Conservation (phyloP, 1,140 invertebrate genomes). For the Ostrea edulis region DNA sequence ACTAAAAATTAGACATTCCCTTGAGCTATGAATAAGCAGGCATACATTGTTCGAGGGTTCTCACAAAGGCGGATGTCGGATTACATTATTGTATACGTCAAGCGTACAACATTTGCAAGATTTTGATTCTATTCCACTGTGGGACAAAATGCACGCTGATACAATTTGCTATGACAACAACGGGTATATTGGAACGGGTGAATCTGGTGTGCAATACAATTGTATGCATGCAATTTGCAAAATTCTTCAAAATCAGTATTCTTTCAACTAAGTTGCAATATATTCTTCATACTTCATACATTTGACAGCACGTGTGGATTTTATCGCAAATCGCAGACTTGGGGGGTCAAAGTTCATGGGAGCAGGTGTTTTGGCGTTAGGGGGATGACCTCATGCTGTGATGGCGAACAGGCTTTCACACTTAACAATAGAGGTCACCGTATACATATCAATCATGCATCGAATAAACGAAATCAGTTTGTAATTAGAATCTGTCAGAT, state of each 20-base stretch:
- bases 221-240: no score
- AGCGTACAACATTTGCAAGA: not conserved
- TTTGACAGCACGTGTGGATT: not conserved
- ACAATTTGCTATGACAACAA: no score
- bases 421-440: not conserved
- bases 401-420: not conserved
- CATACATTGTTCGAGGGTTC: not conserved
- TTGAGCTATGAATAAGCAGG: not conserved
- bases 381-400: conserved; percentile 9
- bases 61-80: not conserved
- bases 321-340: not conserved
- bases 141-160: no score
- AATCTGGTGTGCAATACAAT: no score
- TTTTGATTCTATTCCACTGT: no score
- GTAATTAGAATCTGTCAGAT: not conserved
- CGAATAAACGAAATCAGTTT: not conserved
- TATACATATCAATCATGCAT: not conserved
- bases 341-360: not conserved
- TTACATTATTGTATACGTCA: not conserved
- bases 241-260: no score
- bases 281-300: no score
- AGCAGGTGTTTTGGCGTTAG: conserved; percentile 17
- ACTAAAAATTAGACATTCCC: conserved; percentile 5
- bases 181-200: no score
- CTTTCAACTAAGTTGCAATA: no score